Conservation (phyloP, 2,888 invertebrate genomes). For the Lepidonotus clava region DNA sequence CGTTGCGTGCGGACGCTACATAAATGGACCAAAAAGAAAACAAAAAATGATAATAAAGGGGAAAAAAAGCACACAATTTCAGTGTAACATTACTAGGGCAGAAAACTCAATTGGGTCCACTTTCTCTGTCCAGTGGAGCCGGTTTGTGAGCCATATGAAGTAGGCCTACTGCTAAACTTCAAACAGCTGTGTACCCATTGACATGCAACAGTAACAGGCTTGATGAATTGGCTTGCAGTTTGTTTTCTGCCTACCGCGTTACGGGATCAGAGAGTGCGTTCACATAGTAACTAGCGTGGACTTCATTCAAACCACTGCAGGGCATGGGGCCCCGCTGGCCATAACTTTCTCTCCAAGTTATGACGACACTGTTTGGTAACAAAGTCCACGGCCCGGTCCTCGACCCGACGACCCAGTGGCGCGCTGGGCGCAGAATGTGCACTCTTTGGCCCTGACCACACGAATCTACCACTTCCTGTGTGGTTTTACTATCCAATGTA, state of each 20-base stretch:
- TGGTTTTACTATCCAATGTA: too few species aligned
- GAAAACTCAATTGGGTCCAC: too few species aligned
- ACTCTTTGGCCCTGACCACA: slow-evolving; percentile 20
- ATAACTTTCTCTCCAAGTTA: slow-evolving; percentile 3
- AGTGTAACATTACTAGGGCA: too few species aligned
- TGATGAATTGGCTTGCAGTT: neutral
- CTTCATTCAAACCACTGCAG: slow-evolving; percentile 7
- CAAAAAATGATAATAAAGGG: too few species aligned
- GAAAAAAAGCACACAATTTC: too few species aligned
- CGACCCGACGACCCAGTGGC: neutral
- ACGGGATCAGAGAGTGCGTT: slow-evolving; percentile 29
- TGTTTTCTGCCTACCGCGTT: neutral
- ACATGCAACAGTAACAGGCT: slow-evolving; percentile 12
- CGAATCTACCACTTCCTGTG: too few species aligned
- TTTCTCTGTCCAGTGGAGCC: too few species aligned
- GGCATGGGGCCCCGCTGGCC: slow-evolving; percentile 20
- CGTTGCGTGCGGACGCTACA: too few species aligned
- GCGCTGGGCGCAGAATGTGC: neutral
- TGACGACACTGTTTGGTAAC: slow-evolving; percentile 44
- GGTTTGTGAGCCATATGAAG: slow-evolving; percentile 8
- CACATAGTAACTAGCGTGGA: neutral
- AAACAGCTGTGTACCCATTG: slow-evolving; percentile 18
- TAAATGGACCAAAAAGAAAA: too few species aligned
- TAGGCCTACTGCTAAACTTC: slow-evolving; percentile 33
- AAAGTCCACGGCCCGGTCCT: too few species aligned